phyloP scores from a whole-genome alignment of 2,888 invertebrate genomes.

The Carabus problematicus region DNA sequence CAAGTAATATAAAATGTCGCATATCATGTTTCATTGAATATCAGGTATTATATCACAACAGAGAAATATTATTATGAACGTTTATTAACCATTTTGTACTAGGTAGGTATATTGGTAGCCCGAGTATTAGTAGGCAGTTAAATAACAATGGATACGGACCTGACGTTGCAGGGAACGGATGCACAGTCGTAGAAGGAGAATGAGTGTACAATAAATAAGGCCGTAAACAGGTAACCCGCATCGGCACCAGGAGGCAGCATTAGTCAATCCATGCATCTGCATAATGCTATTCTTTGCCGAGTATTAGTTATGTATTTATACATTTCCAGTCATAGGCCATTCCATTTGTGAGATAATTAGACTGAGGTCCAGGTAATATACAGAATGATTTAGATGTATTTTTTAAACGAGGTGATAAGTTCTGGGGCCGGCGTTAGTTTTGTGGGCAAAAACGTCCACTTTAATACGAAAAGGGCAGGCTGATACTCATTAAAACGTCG shows the following conservation, averaged over 20 bases:
- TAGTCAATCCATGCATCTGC: slow-evolving; percentile 41
- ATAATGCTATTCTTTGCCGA: slow-evolving; percentile 34
- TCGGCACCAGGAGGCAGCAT: slow-evolving; percentile 38
- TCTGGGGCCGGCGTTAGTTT: slow-evolving; percentile 15
- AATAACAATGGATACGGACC: slow-evolving; percentile 1
- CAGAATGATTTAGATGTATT: slow-evolving; percentile 38
- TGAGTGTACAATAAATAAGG: slow-evolving; percentile 32
- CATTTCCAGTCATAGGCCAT: slow-evolving; percentile 34
- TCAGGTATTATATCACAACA: no score
- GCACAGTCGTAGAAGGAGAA: not conserved
- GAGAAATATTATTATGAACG: no score
- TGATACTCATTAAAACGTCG: slow-evolving; percentile 18
- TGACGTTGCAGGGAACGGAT: not conserved
- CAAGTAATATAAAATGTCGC: no score
- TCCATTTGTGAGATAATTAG: slow-evolving; percentile 42
- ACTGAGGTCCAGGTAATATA: slow-evolving; percentile 34
- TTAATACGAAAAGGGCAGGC: slow-evolving; percentile 13
- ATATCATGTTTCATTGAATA: no score
- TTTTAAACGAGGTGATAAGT: slow-evolving; percentile 38
- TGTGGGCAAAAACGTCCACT: not conserved
- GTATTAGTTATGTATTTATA: slow-evolving; percentile 39
- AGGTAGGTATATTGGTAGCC: no score
- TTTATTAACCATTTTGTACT: no score
- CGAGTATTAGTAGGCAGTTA: not conserved
- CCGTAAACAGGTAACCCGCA: slow-evolving; percentile 31